phyloP scores from a whole-genome alignment of 2,113 vertebrate species.

The Microcebus lehilahytsara region DNA sequence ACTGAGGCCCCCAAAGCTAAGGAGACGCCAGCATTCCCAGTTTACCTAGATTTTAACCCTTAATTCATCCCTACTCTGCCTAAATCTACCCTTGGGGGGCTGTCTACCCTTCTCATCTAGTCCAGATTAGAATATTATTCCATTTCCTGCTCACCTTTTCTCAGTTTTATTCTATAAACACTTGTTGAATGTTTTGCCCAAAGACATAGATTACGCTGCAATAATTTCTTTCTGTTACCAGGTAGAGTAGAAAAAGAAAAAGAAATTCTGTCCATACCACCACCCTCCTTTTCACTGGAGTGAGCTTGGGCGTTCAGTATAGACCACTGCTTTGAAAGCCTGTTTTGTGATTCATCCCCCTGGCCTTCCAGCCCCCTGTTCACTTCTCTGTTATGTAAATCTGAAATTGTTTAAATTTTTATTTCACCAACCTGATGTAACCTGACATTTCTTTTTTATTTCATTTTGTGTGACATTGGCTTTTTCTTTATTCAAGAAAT shows the following conservation, averaged over 20 bases:
- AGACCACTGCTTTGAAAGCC: not conserved
- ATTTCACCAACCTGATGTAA: not conserved
- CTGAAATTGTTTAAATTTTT: not conserved
- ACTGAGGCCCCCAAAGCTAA: not conserved
- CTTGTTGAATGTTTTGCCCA: constrained; percentile 32
- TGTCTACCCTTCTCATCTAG: not conserved
- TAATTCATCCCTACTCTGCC: not conserved
- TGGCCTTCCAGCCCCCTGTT: not conserved
- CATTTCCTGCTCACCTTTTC: not conserved
- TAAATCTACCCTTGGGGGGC: not conserved
- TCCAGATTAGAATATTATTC: not conserved
- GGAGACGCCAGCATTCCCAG: not conserved
- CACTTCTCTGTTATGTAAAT: not conserved
- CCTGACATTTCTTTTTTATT: not conserved
- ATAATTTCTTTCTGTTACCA: not conserved
- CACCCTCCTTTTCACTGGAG: not conserved
- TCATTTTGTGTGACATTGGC: not conserved
- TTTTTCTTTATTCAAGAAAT: constrained; percentile 33
- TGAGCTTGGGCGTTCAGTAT: not conserved
- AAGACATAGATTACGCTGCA: not conserved
- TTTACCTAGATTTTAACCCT: not conserved
- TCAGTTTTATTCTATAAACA: constrained; percentile 26
- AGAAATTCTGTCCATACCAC: not conserved
- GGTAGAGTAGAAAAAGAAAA: not conserved
- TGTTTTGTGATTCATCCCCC: not conserved